Conservation (phyloP, 2,113 vertebrate genomes). For the Turnix velox region DNA sequence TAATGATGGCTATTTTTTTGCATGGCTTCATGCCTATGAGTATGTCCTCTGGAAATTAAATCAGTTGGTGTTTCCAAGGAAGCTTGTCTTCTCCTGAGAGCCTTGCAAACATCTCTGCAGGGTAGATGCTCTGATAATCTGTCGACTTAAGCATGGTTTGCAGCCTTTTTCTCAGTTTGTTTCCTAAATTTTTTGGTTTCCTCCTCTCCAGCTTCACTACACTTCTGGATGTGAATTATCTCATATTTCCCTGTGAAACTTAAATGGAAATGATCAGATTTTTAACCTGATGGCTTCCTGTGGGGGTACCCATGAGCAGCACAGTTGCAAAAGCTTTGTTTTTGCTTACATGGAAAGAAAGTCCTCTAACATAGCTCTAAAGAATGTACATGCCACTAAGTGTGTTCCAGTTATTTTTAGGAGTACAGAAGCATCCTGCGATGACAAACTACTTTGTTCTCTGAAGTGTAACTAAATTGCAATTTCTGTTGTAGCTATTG, state of each 20-base stretch:
- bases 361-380: not conserved
- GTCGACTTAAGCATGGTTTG: not conserved
- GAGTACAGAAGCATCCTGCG: not conserved
- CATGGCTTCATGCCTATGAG: rapidly evolving
- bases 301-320: not conserved
- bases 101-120: not conserved
- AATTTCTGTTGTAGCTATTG: not conserved
- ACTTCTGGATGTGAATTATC: not conserved
- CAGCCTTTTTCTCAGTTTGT: not conserved
- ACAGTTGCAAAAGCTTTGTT: rapidly evolving
- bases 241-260: not conserved
- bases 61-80: not conserved
- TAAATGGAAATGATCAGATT: not conserved
- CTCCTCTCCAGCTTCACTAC: rapidly evolving
- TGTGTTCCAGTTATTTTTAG: not conserved
- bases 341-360: not conserved
- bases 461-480: not conserved
- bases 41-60: not conserved
- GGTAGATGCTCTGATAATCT: not conserved
- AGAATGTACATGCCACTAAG: rapidly evolving
- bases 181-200: too few species aligned
- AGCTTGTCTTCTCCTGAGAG: not conserved
- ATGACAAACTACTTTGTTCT: not conserved
- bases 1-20: not conserved
- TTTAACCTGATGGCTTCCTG: not conserved